A percentile compares a stretch with the other conserved stretches of the same genome.
phyloP scores from a whole-genome alignment of 2,797 vertebrate genomes.

The Carapus acus region DNA sequence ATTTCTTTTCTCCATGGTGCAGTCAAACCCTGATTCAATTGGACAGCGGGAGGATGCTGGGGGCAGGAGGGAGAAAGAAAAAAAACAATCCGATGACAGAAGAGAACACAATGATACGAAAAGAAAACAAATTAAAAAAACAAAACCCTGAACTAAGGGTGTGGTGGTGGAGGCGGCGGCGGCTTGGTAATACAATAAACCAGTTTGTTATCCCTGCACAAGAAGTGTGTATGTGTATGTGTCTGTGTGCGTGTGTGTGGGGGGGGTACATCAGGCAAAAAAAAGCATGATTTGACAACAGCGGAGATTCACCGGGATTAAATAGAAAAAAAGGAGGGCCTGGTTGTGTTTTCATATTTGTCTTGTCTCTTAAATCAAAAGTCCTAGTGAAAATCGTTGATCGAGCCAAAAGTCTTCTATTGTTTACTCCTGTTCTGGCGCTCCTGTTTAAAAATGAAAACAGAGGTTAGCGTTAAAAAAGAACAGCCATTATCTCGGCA shows the following conservation, averaged over 20 bases:
- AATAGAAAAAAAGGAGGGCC: conserved; percentile 63
- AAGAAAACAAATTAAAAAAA: conserved; percentile 30
- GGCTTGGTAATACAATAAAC: conserved; percentile 74
- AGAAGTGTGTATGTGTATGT: no score
- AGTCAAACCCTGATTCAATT: conserved; percentile 73
- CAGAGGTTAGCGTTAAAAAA: conserved; percentile 13
- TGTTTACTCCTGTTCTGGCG: conserved; percentile 92
- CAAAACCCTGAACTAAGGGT: conserved; percentile 5
- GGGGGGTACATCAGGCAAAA: conserved; percentile 73
- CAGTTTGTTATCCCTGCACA: conserved; percentile 82
- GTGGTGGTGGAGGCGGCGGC: conserved; percentile 53
- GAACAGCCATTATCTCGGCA: conserved; percentile 7
- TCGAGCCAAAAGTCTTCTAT: conserved; percentile 80
- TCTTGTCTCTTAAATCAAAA: conserved; percentile 77
- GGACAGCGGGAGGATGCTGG: conserved; percentile 66
- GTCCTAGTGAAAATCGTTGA: conserved; percentile 75
- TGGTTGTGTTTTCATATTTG: conserved; percentile 69
- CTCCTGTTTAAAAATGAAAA: conserved; percentile 75
- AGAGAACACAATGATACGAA: conserved; percentile 52
- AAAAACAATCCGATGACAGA: conserved; percentile 69
- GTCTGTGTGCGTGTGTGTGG: no score
- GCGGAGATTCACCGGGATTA: conserved; percentile 77
- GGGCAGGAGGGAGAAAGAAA: conserved; percentile 56
- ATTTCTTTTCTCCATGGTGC: conserved; percentile 61
- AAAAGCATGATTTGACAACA: conserved; percentile 76